A percentile compares a stretch with the other conserved stretches of the same genome.
Conservation (phyloP, 2,113 vertebrate species). For the Proterorhinus semilunaris region DNA sequence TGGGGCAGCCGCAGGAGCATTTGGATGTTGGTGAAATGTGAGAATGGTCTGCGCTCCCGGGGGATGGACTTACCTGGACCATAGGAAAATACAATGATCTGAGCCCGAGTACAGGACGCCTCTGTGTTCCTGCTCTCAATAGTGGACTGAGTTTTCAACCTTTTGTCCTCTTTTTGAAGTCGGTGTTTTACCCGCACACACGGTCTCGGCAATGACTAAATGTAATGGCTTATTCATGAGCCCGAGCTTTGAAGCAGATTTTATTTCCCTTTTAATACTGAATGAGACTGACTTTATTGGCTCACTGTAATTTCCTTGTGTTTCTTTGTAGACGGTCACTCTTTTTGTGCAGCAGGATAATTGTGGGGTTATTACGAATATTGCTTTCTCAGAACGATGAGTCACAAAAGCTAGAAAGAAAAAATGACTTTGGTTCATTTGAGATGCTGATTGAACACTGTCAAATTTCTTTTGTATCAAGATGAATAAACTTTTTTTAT, state of each 20-base stretch:
- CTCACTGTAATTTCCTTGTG: background rate
- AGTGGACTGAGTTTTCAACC: conserved; percentile 18
- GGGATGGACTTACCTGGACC: background rate
- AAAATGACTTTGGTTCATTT: background rate
- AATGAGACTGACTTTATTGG: background rate
- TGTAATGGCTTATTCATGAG: conserved; percentile 29
- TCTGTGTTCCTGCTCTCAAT: conserved; percentile 14
- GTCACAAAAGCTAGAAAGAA: background rate
- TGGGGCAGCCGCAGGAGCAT: background rate
- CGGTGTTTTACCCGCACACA: conserved; percentile 9
- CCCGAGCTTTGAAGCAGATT: conserved; percentile 5
- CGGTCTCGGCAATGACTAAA: conserved; percentile 4
- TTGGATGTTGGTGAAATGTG: background rate
- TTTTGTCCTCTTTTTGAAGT: conserved; percentile 31
- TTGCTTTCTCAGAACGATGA: background rate
- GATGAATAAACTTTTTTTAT: background rate
- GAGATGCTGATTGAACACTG: background rate
- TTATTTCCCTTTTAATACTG: background rate
- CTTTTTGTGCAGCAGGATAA: background rate
- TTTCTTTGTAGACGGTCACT: background rate
- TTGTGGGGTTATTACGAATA: background rate
- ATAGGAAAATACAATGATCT: background rate
- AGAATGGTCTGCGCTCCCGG: background rate
- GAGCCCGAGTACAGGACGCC: background rate
- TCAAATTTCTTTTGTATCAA: background rate